A percentile compares a stretch with the other conserved stretches of the same genome.
These are phyloP conservation scores for Scrobipalpa costella DNA, from an alignment of 2,888 invertebrate species.

Conservation along the genomic window DNA sequence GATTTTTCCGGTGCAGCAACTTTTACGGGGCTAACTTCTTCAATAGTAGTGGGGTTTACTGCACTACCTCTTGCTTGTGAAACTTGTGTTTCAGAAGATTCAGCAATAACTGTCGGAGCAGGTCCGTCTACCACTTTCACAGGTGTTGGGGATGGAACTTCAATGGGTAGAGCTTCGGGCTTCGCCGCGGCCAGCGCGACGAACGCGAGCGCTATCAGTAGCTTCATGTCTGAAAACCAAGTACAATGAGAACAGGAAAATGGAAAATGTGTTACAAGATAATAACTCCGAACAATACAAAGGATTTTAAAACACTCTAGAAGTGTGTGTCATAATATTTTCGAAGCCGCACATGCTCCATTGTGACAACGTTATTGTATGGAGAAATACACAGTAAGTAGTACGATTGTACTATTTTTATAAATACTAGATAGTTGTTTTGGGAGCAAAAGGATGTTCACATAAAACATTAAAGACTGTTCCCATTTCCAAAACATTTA, in stretches of 20 bases:
- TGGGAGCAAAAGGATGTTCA: too few species aligned
- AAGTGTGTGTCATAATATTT: background rate
- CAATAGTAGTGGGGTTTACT: background rate
- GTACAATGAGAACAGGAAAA: constrained; percentile 1
- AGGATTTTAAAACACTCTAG: background rate
- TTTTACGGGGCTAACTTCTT: background rate
- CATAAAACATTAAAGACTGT: too few species aligned
- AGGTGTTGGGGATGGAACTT: background rate
- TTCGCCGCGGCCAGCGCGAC: constrained; percentile 53
- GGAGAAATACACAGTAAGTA: too few species aligned
- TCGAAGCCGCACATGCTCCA: background rate
- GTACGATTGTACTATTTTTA: too few species aligned
- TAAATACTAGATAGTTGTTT: too few species aligned
- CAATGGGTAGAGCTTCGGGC: background rate
- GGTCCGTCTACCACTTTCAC: background rate
- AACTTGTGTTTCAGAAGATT: background rate
- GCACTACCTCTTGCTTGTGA: too few species aligned
- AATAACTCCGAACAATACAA: constrained; percentile 3
- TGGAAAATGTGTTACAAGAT: background rate
- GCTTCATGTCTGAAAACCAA: constrained; percentile 59
- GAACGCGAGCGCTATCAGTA: constrained; percentile 55
- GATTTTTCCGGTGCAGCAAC: background rate
- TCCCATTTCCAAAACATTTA: too few species aligned
- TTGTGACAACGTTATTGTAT: too few species aligned
- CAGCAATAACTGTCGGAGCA: background rate